Evolutionary conservation across 2,113 vertebrate species (phyloP), one percentile per base, ranked within the genome.

Genomic region (Psephotus haematonotus): DNA sequence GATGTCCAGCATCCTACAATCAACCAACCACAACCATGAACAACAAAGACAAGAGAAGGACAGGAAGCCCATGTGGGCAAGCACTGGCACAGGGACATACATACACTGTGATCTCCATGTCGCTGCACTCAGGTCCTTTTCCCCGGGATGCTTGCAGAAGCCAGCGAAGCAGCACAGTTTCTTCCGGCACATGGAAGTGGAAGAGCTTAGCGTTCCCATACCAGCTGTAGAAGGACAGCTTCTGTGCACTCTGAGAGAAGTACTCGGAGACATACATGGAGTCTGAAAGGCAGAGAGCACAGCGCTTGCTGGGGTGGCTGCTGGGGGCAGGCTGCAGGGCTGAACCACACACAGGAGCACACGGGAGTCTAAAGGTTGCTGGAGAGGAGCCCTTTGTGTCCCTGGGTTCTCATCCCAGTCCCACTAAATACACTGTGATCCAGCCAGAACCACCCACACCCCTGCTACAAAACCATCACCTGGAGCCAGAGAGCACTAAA

Each of bases 201-300:
- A 99, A 99, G 86, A 99, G 98, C 65, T 99, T 98, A 71, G 98
- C 98, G 2, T 98, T 99, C 35, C 99, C 99, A 2, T 98, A 99
- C 99, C 99, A 99, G 82, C 97, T 98, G 90, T 99, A 99, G 96
- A 98, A 98, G 43, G 99, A 98, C 89, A 99, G 92, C 92, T 98
- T 99, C 98, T 99, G 99, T 0, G 99, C 98, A 0, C 98, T 97
- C 97, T 99, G 99, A 3, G 99, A 98, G 76, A 98, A 99, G 81
- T 99, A 98, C 95, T 99, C 99, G 0, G 98, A 98, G 2, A 98
- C 97, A 14, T 99, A 99, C 2, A 98, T 97, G 72, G 97, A 71
- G 31, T 90, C 98, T 98, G 96, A 1, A 46, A 88, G 72, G 62
- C 43, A 95, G 39, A 94, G 19, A 63, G 55, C n/a, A 29, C 74